These are phyloP conservation scores for Rhinolophus ferrumequinum DNA, from an alignment of 2,113 vertebrate species.

Conservation along the genomic window DNA sequence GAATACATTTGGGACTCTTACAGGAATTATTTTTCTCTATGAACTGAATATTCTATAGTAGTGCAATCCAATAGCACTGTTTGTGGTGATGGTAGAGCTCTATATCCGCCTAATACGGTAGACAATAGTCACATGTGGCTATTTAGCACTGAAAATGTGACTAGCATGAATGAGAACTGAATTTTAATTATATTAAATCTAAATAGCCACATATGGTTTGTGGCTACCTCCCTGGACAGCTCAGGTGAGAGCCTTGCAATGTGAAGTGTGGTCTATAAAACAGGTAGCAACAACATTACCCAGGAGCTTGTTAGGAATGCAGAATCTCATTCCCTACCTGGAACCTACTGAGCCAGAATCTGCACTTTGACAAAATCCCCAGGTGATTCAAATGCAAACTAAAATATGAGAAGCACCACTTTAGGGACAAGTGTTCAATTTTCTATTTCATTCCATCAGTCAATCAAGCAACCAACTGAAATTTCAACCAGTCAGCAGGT, in stretches of 20 bases:
- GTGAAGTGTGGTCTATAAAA: accelerated
- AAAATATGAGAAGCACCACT: neutral
- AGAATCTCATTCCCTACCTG: neutral
- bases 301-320: neutral
- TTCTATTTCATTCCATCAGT: neutral
- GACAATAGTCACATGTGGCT: neutral
- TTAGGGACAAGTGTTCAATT: neutral
- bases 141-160: neutral
- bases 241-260: neutral
- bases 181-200: neutral
- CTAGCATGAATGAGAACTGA: neutral
- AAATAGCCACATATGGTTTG: neutral
- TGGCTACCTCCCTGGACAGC: neutral
- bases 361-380: neutral
- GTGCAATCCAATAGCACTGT: neutral
- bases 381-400: neutral
- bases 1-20: neutral
- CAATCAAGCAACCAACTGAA: neutral
- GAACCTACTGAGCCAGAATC: neutral
- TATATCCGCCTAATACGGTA: neutral
- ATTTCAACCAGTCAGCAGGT: neutral
- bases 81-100: no score
- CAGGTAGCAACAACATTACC: neutral
- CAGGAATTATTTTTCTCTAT: neutral
- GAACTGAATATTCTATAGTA: neutral